Percentiles rank a stretch among this genome's conserved stretches.
Conservation (phyloP, 2,888 invertebrate genomes). For the Leptinotarsa haldemani region DNA sequence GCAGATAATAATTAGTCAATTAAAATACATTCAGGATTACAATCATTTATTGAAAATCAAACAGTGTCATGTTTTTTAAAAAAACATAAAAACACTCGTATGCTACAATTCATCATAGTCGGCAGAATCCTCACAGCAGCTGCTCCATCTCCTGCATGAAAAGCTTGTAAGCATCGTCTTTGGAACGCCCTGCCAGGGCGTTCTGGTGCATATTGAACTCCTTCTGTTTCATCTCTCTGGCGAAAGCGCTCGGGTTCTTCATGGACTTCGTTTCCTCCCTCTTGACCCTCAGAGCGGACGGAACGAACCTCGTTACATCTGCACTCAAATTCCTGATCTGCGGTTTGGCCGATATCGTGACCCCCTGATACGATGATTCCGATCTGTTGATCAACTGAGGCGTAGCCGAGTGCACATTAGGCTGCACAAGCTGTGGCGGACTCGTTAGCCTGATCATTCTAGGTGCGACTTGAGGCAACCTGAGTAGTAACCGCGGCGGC, state of each 20-base stretch:
- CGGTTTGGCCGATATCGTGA: slow-evolving; percentile 94
- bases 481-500: slow-evolving; percentile 70
- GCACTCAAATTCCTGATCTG: slow-evolving; percentile 89
- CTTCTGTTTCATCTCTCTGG: slow-evolving; percentile 69
- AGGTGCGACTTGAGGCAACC: slow-evolving; percentile 69
- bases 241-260: slow-evolving; percentile 67
- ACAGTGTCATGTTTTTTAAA: too few species aligned
- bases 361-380: slow-evolving; percentile 69
- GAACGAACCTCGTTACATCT: slow-evolving; percentile 95
- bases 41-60: too few species aligned
- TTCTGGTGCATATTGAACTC: slow-evolving; percentile 63
- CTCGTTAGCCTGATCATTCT: slow-evolving; percentile 61
- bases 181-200: slow-evolving; percentile 71
- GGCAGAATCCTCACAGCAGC: slow-evolving; percentile 71
- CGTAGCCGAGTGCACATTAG: slow-evolving; percentile 83
- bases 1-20: too few species aligned
- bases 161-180: slow-evolving; percentile 98
- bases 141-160: slow-evolving; percentile 99
- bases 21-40: too few species aligned
- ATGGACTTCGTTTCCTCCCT: slow-evolving; percentile 81
- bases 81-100: too few species aligned
- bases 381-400: slow-evolving; percentile 84
- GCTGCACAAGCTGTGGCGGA: slow-evolving; percentile 60
- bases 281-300: slow-evolving; percentile 91
- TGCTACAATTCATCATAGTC: neutral